These are phyloP conservation scores for Pristionchus mayeri DNA, from an alignment of 2,888 invertebrate genomes.

Conservation along the genomic window DNA sequence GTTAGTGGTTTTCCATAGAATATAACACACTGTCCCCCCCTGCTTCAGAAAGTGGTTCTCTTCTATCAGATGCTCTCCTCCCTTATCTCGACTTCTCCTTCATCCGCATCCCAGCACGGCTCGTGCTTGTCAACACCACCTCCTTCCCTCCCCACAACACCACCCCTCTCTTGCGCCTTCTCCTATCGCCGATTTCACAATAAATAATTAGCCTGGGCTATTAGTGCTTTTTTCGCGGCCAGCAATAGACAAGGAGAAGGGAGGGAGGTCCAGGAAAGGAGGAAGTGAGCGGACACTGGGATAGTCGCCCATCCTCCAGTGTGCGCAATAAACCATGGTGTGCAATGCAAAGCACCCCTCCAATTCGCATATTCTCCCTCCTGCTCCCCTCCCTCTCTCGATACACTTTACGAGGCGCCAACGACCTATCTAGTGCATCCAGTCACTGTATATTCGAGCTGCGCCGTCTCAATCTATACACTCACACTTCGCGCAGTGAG, in stretches of 20 bases:
- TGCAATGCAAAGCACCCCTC: constrained; percentile 23
- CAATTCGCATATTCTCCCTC: constrained; percentile 28
- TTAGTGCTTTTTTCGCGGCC: too few relatives aligned
- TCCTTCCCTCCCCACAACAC: background rate
- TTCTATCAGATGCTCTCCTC: background rate
- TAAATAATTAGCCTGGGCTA: background rate
- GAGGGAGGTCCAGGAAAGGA: too few relatives aligned
- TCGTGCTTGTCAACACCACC: constrained; percentile 15
- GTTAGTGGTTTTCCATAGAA: too few relatives aligned
- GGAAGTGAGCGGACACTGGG: too few relatives aligned
- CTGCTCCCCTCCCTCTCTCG: background rate
- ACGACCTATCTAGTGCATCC: constrained; percentile 22
- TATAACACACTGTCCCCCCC: too few relatives aligned
- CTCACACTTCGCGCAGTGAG: background rate
- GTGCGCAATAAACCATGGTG: background rate
- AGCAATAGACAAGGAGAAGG: too few relatives aligned
- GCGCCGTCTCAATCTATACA: background rate
- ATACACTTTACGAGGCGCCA: constrained; percentile 44
- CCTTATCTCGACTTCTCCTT: background rate
- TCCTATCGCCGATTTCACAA: background rate
- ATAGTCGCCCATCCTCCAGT: background rate
- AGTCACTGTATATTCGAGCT: background rate
- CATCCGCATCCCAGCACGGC: background rate
- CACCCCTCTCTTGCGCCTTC: background rate
- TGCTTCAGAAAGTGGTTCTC: too few relatives aligned